Base-by-base conservation (phyloP, 2,113 vertebrate genomes). In the Brevimyrus niger region DNA sequence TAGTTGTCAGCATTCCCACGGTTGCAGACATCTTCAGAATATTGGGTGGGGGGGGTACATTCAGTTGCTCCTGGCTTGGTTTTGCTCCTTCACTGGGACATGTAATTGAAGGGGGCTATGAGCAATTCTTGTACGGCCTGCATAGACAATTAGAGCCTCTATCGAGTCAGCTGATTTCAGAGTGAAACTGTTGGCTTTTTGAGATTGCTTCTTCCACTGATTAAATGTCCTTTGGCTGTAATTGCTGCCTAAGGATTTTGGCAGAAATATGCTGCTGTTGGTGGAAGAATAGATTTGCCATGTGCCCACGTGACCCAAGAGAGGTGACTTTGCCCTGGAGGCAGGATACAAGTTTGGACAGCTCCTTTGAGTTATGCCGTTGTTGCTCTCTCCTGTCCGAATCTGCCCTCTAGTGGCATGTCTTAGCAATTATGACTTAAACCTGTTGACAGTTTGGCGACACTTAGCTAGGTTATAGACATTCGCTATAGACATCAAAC, bases 11-110 rank as follows among this genome's bases (percentile, higher is more conserved):
- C 86, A 92, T 88, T 83, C 42, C 86, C 80, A 38, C 61, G 50
- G 73, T 44, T 88, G 61, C 69, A 61, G 65, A 47, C 46, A 84
- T 88, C 90, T 88, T 85, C n/a, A 58, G 35, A 89, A 89, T 89
- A 51, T 31, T 69, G 73, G n/a, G n/a, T n/a, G 19, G 23, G 55
- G 23, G 55, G 58, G 91, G 89, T 65, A 88, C 61, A 91, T 93
- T 47, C 90, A 94, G 93, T 92, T 93, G 91, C 35, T 91, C 91
- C 89, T 83, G 55, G 90, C 89, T 90, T 90, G 89, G 91, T 92
- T 90, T 91, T 89, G 44, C 46, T 9, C 51, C 82, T 65, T 27
- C 87, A 84, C 65, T 69, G 83, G 55, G 82, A 90, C 82, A 91
- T 55, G 83, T n/a, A 48, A 47, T n/a, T 84, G 86, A 55, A 90